Evolutionary conservation across 1,140 invertebrate species (phyloP).

Genomic region (Mycetomoellerius zeteki): DNA sequence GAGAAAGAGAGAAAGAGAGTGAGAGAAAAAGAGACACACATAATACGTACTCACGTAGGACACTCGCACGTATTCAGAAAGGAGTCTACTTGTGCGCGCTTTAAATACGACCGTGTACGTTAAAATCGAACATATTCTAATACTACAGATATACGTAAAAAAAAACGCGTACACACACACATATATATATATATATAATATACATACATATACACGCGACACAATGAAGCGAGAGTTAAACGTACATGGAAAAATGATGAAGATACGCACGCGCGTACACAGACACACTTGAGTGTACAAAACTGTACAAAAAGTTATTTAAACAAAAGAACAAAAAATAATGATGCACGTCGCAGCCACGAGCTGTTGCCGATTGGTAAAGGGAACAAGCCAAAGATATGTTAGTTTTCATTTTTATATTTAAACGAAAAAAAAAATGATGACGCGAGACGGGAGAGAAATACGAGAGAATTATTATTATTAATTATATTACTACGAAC

Average conservation of each 20-base stretch:
- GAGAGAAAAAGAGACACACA: constrained; percentile 26
- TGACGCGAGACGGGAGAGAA: constrained; percentile 71
- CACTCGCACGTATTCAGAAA: constrained; percentile 37
- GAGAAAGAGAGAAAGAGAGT: not conserved
- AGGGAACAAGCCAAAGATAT: constrained; percentile 88
- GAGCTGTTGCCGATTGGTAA: constrained; percentile 86
- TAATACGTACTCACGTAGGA: constrained; percentile 40
- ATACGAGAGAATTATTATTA: constrained; percentile 80
- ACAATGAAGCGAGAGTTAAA: constrained; percentile 36
- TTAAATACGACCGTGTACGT: constrained; percentile 38
- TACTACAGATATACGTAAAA: constrained; percentile 7
- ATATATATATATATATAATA: constrained; percentile 37
- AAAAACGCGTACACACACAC: constrained; percentile 22
- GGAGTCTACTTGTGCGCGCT: constrained; percentile 59
- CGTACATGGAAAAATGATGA: constrained; percentile 68
- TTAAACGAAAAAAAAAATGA: constrained; percentile 82
- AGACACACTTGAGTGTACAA: constrained; percentile 82
- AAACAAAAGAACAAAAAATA: constrained; percentile 78
- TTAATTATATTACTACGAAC: constrained; percentile 76
- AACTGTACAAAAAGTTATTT: constrained; percentile 82
- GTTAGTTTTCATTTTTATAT: constrained; percentile 88
- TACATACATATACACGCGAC: constrained; percentile 40
- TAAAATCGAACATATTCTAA: constrained; percentile 35
- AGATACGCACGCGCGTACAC: constrained; percentile 76
- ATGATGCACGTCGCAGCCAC: constrained; percentile 81